Evolutionary conservation across 1,140 invertebrate genomes (phyloP), one percentile per base, ranked within the genome.

Genomic region (Drosophila quadrilineata): DNA sequence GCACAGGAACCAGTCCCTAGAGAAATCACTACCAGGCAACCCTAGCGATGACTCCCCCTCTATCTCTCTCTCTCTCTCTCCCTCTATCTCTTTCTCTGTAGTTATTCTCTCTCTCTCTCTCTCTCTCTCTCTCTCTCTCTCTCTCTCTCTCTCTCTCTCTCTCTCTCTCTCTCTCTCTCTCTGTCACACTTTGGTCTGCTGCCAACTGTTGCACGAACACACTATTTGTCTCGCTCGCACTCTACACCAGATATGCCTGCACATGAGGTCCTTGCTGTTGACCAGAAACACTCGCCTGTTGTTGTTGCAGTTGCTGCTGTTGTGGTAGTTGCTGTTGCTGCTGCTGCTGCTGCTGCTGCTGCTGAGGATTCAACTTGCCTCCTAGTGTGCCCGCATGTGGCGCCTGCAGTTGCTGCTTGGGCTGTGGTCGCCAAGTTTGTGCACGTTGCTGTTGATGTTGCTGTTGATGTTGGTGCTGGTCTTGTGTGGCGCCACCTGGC

Each of bases 1-100:
- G 80, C 80, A 80, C 80, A 87, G 84, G 84, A 87, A 87, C 84
- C 84, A 87, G 84, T 87, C 82, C 84, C 84, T 79, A 87, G 71
- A 79, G 75, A 75, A 87, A 87, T 87, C 82, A 87, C 82, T 87
- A 73, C 71, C 72, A 67, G 40, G 52, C 38, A 50, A 59, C 35
- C 28, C 29, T 46, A 14, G 38, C 6, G n/a, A n/a, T n/a, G n/a
- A n/a, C n/a, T n/a, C n/a, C n/a, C n/a, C n/a, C n/a, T n/a, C n/a
- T n/a, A n/a, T n/a, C 24, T 10, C 16, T 16, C 22, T 36, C 22
- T 31, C 6, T n/a, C 9, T 12, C 17, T 22, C 4, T 14, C 6
- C 14, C 21, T 28, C 26, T 38, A n/a, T 26, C 21, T 21, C 21
- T 54, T 3, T 45, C 6, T 10, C 3, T n/a, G n/a, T n/a, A n/a